These are phyloP conservation scores for Muntiacus muntjak DNA, from an alignment of 2,113 vertebrate species.

Conservation along the genomic window DNA sequence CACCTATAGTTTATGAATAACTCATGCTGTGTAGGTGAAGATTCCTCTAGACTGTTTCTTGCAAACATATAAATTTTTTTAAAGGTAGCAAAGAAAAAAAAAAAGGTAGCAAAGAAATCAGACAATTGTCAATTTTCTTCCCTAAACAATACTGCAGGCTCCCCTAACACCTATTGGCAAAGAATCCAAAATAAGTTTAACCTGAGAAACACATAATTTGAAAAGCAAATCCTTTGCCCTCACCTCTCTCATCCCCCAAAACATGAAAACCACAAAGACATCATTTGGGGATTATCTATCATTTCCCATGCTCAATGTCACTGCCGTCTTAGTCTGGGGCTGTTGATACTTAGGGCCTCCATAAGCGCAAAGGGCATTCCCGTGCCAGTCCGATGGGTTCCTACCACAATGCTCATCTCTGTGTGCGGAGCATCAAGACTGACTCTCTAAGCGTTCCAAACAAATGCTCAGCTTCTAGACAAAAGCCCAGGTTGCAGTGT, in stretches of 20 bases:
- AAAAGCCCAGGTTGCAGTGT: background rate
- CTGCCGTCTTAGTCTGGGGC: background rate
- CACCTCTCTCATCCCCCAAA: background rate
- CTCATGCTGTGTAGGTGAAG: background rate
- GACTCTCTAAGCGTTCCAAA: background rate
- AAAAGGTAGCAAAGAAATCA: conserved; percentile 40
- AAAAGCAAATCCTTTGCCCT: conserved; percentile 45
- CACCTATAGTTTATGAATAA: background rate
- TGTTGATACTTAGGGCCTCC: background rate
- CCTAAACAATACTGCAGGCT: background rate
- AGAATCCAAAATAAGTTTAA: conserved; percentile 55
- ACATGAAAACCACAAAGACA: background rate
- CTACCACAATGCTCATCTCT: background rate
- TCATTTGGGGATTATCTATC: background rate
- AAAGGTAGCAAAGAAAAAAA: conserved; percentile 26
- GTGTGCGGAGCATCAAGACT: background rate
- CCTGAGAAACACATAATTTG: conserved; percentile 68
- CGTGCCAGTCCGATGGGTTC: background rate
- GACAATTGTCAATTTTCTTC: conserved; percentile 33
- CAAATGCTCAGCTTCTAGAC: background rate
- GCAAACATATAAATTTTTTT: conserved; percentile 14
- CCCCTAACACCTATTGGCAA: conserved; percentile 8
- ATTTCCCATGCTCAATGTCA: background rate
- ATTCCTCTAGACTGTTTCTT: conserved; percentile 12
- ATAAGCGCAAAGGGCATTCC: background rate